Evolutionary conservation across 2,113 vertebrate genomes (phyloP).

Genomic region (Pavo muticus): DNA sequence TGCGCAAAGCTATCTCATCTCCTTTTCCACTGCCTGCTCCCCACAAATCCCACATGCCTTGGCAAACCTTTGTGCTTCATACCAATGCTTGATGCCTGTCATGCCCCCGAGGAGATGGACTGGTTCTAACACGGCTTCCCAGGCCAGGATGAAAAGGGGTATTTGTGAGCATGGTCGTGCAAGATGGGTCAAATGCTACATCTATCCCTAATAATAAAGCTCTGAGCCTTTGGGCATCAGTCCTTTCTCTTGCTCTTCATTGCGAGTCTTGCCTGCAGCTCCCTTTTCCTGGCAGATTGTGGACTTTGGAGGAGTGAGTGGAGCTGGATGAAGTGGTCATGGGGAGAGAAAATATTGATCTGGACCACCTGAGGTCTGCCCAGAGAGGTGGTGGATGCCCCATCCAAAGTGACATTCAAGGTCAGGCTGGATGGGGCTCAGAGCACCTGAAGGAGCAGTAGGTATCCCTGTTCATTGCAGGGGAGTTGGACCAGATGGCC

Average conservation of each 20-base stretch:
- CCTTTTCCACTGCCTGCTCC: neutral
- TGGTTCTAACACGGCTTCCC: neutral
- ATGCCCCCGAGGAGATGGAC: neutral
- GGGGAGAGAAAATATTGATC: no score
- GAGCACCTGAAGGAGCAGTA: no score
- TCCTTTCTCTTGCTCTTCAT: neutral
- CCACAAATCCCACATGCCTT: neutral
- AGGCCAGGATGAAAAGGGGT: neutral
- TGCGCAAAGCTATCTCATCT: neutral
- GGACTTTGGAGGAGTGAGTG: neutral
- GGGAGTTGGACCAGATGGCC: no score
- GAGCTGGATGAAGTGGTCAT: no score
- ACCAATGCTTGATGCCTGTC: rapidly evolving
- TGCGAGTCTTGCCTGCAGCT: neutral
- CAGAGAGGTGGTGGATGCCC: no score
- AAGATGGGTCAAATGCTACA: neutral
- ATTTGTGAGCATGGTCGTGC: neutral
- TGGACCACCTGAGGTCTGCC: no score
- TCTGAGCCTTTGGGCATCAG: neutral
- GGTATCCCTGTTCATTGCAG: no score
- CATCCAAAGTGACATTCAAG: no score
- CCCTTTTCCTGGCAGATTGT: neutral
- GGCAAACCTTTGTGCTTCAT: neutral
- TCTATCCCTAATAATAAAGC: neutral
- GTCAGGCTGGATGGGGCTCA: no score